Evolutionary conservation across 1,140 invertebrate species (phyloP), one percentile per base, ranked within the genome.

Genomic region (Pseudomyrmex dendroicus): DNA sequence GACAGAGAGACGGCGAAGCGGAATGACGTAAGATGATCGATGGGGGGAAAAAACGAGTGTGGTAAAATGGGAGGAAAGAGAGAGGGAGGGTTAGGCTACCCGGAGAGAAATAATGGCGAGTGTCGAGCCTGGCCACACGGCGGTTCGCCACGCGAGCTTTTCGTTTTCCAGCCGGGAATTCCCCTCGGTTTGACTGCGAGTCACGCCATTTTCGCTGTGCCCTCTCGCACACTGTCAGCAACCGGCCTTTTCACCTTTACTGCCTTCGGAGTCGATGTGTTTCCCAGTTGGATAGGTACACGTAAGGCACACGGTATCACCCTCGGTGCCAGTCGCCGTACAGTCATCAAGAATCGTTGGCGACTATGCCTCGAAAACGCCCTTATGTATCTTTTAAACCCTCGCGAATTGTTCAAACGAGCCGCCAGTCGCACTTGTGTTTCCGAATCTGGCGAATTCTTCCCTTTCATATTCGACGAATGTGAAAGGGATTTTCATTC

Each of bases 131-230:
- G 92, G 92, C 93, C 93, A 93, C 92, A 93, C 90, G 88, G 92
- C 68, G 93, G 93, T 94, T 94, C 90, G 92, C 93, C 93, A 92
- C 93, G 91, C 91, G 91, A 94, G 91, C 86, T 92, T 92, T 91
- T 91, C 90, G 90, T 92, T 90, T 91, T 90, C 89, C 89, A 89
- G 46, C 56, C 35, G 66, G 63, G 85, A 78, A 89, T 87, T 86
- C 82, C 85, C 84, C 83, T 83, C 87, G 89, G 73, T 88, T 87
- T 82, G 84, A 54, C 80, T 66, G 85, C 90, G 86, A 91, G 91
- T 93, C 91, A 93, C 92, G 92, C 91, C 84, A 91, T 86, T 72
- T 84, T 68, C 84, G 61, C 50, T 77, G 89, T 73, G 80, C 64
- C 63, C 86, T 87, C 86, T 63, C 62, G 62, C 25, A 25, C 25